Percentiles rank a stretch among this genome's conserved stretches.
Conservation (phyloP, 2,113 vertebrate species). For the Tragulus kanchil region DNA sequence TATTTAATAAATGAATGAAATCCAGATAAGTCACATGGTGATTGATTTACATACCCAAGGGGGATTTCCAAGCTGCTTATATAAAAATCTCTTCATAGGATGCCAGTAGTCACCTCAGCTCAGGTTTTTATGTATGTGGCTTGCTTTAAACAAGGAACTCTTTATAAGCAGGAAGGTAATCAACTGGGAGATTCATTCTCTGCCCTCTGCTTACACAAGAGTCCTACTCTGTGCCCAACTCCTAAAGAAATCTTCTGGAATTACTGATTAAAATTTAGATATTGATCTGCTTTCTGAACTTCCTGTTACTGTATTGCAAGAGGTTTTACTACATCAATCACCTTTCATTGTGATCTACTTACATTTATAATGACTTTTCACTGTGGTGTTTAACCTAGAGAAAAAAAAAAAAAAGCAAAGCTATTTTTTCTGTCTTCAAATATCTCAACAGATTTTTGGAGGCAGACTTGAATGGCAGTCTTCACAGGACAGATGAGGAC, state of each 20-base stretch:
- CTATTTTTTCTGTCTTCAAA: slow-evolving; percentile 40
- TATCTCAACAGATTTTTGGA: slow-evolving; percentile 42
- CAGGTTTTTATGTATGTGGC: slow-evolving; percentile 37
- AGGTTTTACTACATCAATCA: background rate
- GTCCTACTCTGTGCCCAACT: background rate
- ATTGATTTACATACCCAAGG: slow-evolving; percentile 48
- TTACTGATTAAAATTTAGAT: slow-evolving; percentile 59
- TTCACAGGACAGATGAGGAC: slow-evolving; percentile 21
- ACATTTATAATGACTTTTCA: slow-evolving; percentile 26
- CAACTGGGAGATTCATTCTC: slow-evolving; percentile 13
- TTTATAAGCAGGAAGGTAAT: slow-evolving; percentile 39
- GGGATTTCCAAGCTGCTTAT: slow-evolving; percentile 60
- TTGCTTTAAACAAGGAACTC: slow-evolving; percentile 61
- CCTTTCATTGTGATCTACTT: slow-evolving; percentile 26
- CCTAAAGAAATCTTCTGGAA: slow-evolving; percentile 2
- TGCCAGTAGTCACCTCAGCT: slow-evolving; percentile 44
- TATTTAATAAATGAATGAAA: slow-evolving; percentile 71
- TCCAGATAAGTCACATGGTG: slow-evolving; percentile 49
- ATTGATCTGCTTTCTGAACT: slow-evolving; percentile 46
- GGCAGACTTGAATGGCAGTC: background rate
- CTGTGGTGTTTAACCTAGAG: slow-evolving; percentile 44
- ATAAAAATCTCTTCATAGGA: slow-evolving; percentile 62
- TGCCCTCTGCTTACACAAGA: slow-evolving; percentile 31
- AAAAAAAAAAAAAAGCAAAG: slow-evolving; percentile 1
- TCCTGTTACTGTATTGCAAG: background rate